Evolutionary conservation across 1,140 invertebrate genomes (phyloP), one percentile per base, ranked within the genome.

Genomic region (Melanaphis sacchari): DNA sequence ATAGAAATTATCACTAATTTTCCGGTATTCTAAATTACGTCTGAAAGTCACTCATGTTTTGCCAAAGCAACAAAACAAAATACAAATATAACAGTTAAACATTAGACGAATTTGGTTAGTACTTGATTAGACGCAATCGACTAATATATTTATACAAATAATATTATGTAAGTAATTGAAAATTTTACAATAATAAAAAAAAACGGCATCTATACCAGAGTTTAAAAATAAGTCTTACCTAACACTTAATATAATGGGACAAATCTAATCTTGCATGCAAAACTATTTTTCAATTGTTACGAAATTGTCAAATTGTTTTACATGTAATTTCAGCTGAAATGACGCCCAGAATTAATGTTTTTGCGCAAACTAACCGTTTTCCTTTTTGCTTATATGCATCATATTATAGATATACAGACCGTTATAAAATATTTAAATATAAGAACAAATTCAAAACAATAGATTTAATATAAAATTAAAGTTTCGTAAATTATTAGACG

Each of bases 401-500:
- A n/a, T 40, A 24, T 26, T 40, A 81, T 4, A 21, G 22, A 40
- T 82, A 59, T 31, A 82, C 40, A 41, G 1, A 40, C 36, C 18
- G 52, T 41, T n/a, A 66, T 41, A 41, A 90, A 41, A 90, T 90
- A 59, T 90, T 90, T 41, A 59, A 90, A 40, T 41, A 40, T 41
- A 66, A 90, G 38, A 66, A 41, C 26, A 41, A 41, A 90, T 11
- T 41, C 24, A 1, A 21, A 43, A 66, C 38, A 41, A 66, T 66
- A 41, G 24, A 66, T 90, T 90, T 41, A 59, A 90, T 59, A 66
- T 59, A 66, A 89, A 54, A 89, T 89, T 89, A 38, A 54, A 59
- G 38, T 66, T 90, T 66, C 15, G 38, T n/a, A 90, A 90, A 66
- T 66, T 66, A n/a, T 41, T 66, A 40, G 38, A 90, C 15, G 54